Evolutionary conservation across 2,888 invertebrate species (phyloP), one percentile per base, ranked within the genome.

Genomic region (Graphium colonna): DNA sequence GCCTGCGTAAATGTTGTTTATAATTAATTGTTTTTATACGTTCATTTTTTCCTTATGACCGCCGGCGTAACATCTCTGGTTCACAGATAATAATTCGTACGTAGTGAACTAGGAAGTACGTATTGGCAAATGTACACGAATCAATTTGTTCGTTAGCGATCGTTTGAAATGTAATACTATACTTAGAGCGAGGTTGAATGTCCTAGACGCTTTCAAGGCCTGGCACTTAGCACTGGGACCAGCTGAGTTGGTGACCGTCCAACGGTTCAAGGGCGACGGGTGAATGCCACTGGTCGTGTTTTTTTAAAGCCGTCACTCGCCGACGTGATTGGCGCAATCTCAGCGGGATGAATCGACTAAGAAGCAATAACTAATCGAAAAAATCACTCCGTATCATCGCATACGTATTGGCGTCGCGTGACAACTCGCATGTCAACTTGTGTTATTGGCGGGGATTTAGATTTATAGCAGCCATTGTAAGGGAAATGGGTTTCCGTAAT

Each of bases 251-350:
- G 80, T 63, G 67, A 80, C 85, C 69, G 78, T 65, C 75, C 71
- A 69, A 51, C 73, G 76, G 87, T 87, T 87, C 86, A 87, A 87
- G 88, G 88, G 78, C 83, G 66, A 64, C 79, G 74, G 87, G 88
- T 87, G 88, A 88, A 86, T 82, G 87, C 82, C 87, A 85, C 82
- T 65, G 69, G 74, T 70, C 80, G 71, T 70, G 77, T 82, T 85
- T 86, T 83, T 85, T 85, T 83, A 72, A 71, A 70, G 75, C 69
- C 68, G 63, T 71, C 75, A 76, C 75, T 71, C 67, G 79, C 80
- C 76, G 72, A 80, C 78, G 75, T 77, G 81, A 75, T 77, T 75
- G 67, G 74, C 70, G 72, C 72, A 75, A 72, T 73, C 67, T 73
- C 74, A 81, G 77, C 82, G 82, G 83, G 82, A 82, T 80, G 74